phyloP scores from a whole-genome alignment of 2,888 invertebrate genomes.

The Catocala nupta region DNA sequence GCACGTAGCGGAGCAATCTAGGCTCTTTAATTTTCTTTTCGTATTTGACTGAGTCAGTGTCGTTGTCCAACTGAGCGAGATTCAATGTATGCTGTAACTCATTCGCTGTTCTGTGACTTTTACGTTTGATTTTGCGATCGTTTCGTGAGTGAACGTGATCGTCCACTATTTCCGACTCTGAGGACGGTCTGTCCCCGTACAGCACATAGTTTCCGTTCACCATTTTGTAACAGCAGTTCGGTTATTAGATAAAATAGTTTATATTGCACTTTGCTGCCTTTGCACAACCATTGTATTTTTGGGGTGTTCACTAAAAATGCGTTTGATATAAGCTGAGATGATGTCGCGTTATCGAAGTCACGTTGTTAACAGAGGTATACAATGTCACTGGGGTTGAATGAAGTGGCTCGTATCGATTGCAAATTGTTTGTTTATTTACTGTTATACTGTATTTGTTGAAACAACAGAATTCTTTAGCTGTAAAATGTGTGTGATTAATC shows the following conservation, averaged over 20 bases:
- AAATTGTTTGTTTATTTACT: slow-evolving; percentile 78
- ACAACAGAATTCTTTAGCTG: slow-evolving; percentile 70
- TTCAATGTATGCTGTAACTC: slow-evolving; percentile 76
- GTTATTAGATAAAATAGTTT: slow-evolving; percentile 30
- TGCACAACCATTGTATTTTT: slow-evolving; percentile 57
- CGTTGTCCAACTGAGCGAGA: slow-evolving; percentile 77
- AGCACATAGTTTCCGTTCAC: slow-evolving; percentile 84
- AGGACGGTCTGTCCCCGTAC: slow-evolving; percentile 79
- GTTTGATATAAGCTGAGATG: slow-evolving; percentile 26
- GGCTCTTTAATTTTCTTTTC: slow-evolving; percentile 82
- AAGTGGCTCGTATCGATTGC: slow-evolving; percentile 59
- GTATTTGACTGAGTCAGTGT: slow-evolving; percentile 80
- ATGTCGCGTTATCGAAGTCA: not conserved
- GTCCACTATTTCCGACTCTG: slow-evolving; percentile 80
- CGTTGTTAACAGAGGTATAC: slow-evolving; percentile 3
- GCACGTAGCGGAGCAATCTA: slow-evolving; percentile 76
- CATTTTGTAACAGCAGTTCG: slow-evolving; percentile 66
- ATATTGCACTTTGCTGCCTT: slow-evolving; percentile 48
- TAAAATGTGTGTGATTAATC: slow-evolving; percentile 68
- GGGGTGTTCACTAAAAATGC: slow-evolving; percentile 43
- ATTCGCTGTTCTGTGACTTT: slow-evolving; percentile 71
- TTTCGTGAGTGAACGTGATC: slow-evolving; percentile 77
- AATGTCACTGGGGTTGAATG: slow-evolving; percentile 62
- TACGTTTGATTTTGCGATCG: slow-evolving; percentile 74
- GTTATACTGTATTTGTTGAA: slow-evolving; percentile 61